phyloP scores from a whole-genome alignment of 1,140 invertebrate species.

The Calephelis nemesis region DNA sequence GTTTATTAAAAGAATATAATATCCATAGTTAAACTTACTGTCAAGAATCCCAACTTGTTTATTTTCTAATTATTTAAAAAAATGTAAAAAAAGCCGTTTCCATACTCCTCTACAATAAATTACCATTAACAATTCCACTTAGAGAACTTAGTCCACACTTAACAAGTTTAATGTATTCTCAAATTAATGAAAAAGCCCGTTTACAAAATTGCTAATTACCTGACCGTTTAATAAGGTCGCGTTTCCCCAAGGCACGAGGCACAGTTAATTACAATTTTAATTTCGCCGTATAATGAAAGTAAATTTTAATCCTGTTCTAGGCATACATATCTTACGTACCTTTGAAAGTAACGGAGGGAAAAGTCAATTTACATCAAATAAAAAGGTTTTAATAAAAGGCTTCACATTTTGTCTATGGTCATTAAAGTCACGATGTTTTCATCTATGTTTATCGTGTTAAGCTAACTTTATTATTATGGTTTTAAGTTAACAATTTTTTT shows the following conservation, averaged over 20 bases:
- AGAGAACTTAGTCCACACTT: conserved; percentile 23
- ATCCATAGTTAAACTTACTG: too few species aligned
- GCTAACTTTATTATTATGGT: too few species aligned
- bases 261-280: conserved; percentile 55
- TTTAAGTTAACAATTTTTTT: too few species aligned
- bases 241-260: conserved; percentile 34
- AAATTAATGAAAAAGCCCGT: conserved; percentile 60
- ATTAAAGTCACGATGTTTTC: neutral
- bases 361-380: neutral
- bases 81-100: neutral
- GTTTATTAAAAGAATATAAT: too few species aligned
- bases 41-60: too few species aligned
- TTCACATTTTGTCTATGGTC: neutral
- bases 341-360: neutral
- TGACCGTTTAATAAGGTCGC: conserved; percentile 57
- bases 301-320: conserved; percentile 11
- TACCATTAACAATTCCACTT: conserved; percentile 33
- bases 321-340: neutral
- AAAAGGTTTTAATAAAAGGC: conserved; percentile 4
- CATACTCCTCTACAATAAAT: conserved; percentile 25
- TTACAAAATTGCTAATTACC: conserved; percentile 65
- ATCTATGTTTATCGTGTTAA: neutral
- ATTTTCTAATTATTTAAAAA: too few species aligned
- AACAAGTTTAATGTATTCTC: conserved; percentile 39
- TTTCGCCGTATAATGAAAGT: conserved; percentile 39